Evolutionary conservation across 1,140 invertebrate species (phyloP).

Genomic region (Chelonus insularis): DNA sequence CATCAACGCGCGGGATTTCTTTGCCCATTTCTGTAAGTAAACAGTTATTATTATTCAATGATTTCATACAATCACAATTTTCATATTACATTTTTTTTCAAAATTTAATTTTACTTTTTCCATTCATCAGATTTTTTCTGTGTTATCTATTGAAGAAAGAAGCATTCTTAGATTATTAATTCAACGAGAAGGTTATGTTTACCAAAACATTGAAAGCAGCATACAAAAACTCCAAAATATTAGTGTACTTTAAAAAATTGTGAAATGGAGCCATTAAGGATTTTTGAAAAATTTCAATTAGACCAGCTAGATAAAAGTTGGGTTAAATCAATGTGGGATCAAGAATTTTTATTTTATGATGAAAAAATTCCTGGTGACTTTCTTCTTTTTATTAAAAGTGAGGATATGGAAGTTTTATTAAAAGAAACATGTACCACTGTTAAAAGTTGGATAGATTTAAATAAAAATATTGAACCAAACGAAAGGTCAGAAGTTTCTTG

Average conservation of each 20-base stretch:
- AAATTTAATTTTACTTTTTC: slow-evolving; percentile 15
- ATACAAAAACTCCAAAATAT: slow-evolving; percentile 25
- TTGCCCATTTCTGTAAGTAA: slow-evolving; percentile 45
- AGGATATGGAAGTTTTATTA: slow-evolving; percentile 48
- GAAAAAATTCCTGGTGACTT: slow-evolving; percentile 56
- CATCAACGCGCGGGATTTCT: slow-evolving; percentile 38
- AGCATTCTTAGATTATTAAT: too few relatives aligned
- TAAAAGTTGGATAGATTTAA: slow-evolving; percentile 43
- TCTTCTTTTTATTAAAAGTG: slow-evolving; percentile 50
- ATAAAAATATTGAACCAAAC: slow-evolving; percentile 29
- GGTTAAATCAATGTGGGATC: slow-evolving; percentile 59
- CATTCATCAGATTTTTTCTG: too few relatives aligned
- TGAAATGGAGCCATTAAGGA: slow-evolving; percentile 48
- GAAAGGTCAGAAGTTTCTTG: slow-evolving; percentile 55
- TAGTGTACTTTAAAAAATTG: too few relatives aligned
- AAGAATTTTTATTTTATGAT: slow-evolving; percentile 58
- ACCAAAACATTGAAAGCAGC: slow-evolving; percentile 28
- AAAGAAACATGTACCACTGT: slow-evolving; percentile 38
- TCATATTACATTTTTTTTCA: too few relatives aligned
- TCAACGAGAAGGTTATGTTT: slow-evolving; percentile 43
- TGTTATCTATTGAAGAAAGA: too few relatives aligned
- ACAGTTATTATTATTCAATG: not conserved
- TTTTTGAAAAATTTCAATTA: slow-evolving; percentile 50
- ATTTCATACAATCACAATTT: too few relatives aligned
- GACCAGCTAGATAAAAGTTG: slow-evolving; percentile 54